Evolutionary conservation across 2,888 invertebrate genomes (phyloP).

Genomic region (Chydorus sphaericus): DNA sequence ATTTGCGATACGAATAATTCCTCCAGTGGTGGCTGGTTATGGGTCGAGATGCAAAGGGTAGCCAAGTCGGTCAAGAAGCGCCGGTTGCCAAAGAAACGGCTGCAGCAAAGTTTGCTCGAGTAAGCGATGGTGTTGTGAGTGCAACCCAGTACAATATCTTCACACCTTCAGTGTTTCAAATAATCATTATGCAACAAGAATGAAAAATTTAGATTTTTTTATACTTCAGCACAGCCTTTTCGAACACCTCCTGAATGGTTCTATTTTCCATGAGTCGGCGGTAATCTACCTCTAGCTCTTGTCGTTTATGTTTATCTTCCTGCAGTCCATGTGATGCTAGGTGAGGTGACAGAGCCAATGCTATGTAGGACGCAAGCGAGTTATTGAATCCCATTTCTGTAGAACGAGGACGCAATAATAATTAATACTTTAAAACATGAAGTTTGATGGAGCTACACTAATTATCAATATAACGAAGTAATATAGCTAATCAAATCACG

Average conservation of each 20-base stretch:
- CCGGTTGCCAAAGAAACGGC: constrained; percentile 3
- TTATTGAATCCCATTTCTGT: constrained; percentile 5
- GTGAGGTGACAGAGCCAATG: background rate
- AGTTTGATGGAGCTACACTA: no score
- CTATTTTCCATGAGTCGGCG: background rate
- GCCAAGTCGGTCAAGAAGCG: background rate
- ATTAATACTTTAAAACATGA: no score
- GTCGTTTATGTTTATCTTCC: background rate
- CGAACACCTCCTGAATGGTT: constrained; percentile 6
- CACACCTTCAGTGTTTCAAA: background rate
- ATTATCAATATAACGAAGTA: no score
- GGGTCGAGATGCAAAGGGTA: constrained; percentile 9
- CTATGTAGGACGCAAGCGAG: constrained; percentile 1
- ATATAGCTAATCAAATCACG: no score
- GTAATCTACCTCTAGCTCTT: background rate
- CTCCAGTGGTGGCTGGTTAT: background rate
- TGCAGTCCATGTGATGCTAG: background rate
- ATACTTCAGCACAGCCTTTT: background rate
- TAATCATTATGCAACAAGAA: background rate
- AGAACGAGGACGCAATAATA: no score
- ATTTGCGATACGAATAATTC: constrained; percentile 8
- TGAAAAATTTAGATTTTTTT: background rate
- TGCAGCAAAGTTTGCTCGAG: background rate
- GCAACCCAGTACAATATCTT: constrained; percentile 2
- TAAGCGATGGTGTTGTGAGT: background rate